phyloP scores from a whole-genome alignment of 2,113 vertebrate species.

The Pelmatolapia mariae region DNA sequence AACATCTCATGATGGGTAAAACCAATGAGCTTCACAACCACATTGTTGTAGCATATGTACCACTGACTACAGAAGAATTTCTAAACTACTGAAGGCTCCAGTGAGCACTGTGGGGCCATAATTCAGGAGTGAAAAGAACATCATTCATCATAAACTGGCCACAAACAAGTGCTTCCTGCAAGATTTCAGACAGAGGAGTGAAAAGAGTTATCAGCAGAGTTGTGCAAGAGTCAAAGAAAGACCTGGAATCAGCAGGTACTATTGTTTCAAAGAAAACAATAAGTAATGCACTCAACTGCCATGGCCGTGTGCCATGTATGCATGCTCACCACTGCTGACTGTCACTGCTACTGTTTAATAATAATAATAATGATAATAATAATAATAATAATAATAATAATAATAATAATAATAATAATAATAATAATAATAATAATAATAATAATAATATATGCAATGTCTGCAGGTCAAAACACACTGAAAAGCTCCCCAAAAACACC shows the following conservation, averaged over 20 bases:
- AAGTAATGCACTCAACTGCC: not conserved
- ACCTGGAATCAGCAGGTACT: not conserved
- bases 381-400: not conserved
- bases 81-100: not conserved
- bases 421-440: not conserved
- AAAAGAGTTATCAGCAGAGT: not conserved
- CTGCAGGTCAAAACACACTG: not conserved
- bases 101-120: not conserved
- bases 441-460: not conserved
- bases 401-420: not conserved
- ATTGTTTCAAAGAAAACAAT: not conserved
- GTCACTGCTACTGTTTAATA: not conserved
- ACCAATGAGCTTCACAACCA: not conserved
- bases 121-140: not conserved
- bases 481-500: not conserved
- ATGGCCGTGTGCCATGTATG: not conserved
- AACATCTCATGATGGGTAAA: not conserved
- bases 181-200: not conserved
- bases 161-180: not conserved
- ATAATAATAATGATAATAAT: not conserved
- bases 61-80: not conserved
- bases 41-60: not conserved
- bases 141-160: not conserved
- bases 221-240: not conserved
- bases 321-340: not conserved